A percentile compares a stretch with the other conserved stretches of the same genome.
phyloP scores from a whole-genome alignment of 2,797 vertebrate species.

The Hylomyscus alleni region DNA sequence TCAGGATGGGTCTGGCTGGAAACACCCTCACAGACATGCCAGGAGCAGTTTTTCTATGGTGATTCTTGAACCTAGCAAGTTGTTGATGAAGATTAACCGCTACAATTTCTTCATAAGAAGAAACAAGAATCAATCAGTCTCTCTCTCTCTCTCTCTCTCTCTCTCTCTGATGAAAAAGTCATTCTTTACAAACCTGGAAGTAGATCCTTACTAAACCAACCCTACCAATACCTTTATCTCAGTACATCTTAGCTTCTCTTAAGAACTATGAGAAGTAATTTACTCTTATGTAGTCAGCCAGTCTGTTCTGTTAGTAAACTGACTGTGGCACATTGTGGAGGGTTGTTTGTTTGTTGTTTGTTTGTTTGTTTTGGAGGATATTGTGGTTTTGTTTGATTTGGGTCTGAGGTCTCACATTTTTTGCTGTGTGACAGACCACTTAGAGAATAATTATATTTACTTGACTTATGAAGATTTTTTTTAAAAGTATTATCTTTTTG shows the following conservation, averaged over 20 bases:
- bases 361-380: background rate
- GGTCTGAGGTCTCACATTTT: background rate
- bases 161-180: background rate
- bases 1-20: background rate
- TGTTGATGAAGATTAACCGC: background rate
- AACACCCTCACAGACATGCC: background rate
- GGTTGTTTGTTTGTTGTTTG: background rate
- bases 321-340: background rate
- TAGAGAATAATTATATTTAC: background rate
- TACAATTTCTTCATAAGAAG: background rate
- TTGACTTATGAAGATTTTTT: background rate
- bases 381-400: background rate
- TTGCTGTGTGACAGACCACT: background rate
- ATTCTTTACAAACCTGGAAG: background rate
- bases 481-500: background rate
- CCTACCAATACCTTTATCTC: background rate
- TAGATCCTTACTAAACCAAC: background rate
- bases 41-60: background rate
- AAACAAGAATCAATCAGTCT: background rate
- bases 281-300: background rate
- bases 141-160: background rate
- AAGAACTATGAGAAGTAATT: background rate
- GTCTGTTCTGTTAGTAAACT: background rate
- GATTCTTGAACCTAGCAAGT: background rate
- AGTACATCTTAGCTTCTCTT: background rate